phyloP scores from a whole-genome alignment of 2,888 invertebrate species.

The Cosmia pyralina region DNA sequence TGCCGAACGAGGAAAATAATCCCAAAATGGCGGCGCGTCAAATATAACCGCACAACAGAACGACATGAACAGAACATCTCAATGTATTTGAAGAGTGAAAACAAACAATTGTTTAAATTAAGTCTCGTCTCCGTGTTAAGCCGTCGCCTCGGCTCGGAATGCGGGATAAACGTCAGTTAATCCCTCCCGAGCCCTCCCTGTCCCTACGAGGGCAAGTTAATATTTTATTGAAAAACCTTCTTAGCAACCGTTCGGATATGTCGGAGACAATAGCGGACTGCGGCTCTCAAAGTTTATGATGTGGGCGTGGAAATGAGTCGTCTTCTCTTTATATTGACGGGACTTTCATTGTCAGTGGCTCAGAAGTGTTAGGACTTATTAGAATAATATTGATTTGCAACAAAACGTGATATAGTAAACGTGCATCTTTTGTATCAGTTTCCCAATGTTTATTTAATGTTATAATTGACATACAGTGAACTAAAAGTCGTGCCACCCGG shows the following conservation, averaged over 20 bases:
- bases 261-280: constrained; percentile 59
- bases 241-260: constrained; percentile 64
- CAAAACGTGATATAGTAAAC: background rate
- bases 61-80: constrained; percentile 56
- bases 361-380: background rate
- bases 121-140: constrained; percentile 62
- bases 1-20: constrained; percentile 17
- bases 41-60: constrained; percentile 46
- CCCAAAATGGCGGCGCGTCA: constrained; percentile 23
- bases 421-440: background rate
- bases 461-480: background rate
- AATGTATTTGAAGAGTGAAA: constrained; percentile 59
- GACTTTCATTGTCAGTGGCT: background rate
- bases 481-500: background rate
- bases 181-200: constrained; percentile 62
- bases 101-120: constrained; percentile 68
- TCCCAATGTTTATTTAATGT: background rate
- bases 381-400: background rate
- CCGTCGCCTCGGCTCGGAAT: constrained; percentile 59
- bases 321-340: background rate
- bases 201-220: constrained; percentile 67
- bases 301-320: constrained; percentile 2
- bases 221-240: constrained; percentile 70
- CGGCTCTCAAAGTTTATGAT: constrained; percentile 53
- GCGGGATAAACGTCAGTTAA: constrained; percentile 68